phyloP scores from a whole-genome alignment of 2,797 vertebrate genomes.

The Cetoscarus ocellatus region DNA sequence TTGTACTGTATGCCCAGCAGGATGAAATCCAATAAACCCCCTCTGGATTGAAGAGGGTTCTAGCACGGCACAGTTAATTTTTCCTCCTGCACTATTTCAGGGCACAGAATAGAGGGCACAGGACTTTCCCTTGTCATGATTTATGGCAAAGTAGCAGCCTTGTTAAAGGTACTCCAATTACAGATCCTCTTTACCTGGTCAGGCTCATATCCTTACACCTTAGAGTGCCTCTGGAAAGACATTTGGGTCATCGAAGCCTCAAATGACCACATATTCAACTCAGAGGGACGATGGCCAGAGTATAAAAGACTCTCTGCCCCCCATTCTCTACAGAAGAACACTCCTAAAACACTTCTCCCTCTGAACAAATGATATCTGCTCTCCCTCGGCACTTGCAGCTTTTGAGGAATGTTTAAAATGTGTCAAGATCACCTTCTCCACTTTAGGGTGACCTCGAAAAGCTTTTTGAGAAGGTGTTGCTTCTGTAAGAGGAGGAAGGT shows the following conservation, averaged over 20 bases:
- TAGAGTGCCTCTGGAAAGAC: conserved; percentile 49
- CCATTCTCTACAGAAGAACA: conserved; percentile 27
- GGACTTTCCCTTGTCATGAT: conserved; percentile 68
- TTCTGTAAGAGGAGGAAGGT: conserved; percentile 5
- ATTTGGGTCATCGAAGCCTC: conserved; percentile 69
- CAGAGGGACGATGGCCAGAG: conserved; percentile 29
- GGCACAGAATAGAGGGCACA: conserved; percentile 69
- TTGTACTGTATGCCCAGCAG: conserved; percentile 29
- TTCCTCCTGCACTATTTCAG: conserved; percentile 67
- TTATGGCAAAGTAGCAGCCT: conserved; percentile 74
- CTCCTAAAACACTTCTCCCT: conserved; percentile 48
- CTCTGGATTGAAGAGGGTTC: conserved; percentile 51
- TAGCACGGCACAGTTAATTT: conserved; percentile 52
- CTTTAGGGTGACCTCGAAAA: conserved; percentile 59
- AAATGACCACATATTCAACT: conserved; percentile 62
- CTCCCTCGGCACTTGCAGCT: conserved; percentile 33
- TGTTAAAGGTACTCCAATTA: conserved; percentile 76
- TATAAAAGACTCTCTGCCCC: conserved; percentile 36
- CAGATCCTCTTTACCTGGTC: conserved; percentile 62
- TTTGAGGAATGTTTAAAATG: conserved; percentile 55
- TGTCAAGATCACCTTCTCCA: conserved; percentile 56
- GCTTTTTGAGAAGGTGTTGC: conserved; percentile 38
- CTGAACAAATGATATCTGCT: conserved; percentile 53
- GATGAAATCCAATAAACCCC: conserved; percentile 62
- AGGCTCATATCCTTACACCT: conserved; percentile 37